Percentiles rank a stretch among this genome's conserved stretches.
Evolutionary conservation across 2,113 vertebrate species (phyloP).

Genomic region (Macaca fascicularis): T2T-MFA8v1.1 NC_088394.1:60531501-60532000

Average conservation of each 20-base stretch:
- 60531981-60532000: no score
- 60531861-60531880: not conserved
- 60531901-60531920: not conserved
- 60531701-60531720: not conserved
- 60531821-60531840: constrained; percentile 19
- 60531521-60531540: constrained; percentile 64
- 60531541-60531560: constrained; percentile 23
- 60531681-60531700: constrained; percentile 47
- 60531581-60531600: not conserved
- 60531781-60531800: not conserved
- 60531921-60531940: no score
- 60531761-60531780: constrained; percentile 26
- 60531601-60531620: constrained; percentile 48
- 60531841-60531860: not conserved
- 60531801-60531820: not conserved
- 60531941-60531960: no score
- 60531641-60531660: constrained; percentile 54
- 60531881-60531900: not conserved
- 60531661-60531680: constrained; percentile 40
- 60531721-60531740: constrained; percentile 50
- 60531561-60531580: constrained; percentile 34
- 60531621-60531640: constrained; percentile 53
- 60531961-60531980: no score
- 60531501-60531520: constrained; percentile 57
- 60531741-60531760: constrained; percentile 54